phyloP scores from a whole-genome alignment of 2,888 invertebrate genomes.

The Hemistola chrysoprasaria region DNA sequence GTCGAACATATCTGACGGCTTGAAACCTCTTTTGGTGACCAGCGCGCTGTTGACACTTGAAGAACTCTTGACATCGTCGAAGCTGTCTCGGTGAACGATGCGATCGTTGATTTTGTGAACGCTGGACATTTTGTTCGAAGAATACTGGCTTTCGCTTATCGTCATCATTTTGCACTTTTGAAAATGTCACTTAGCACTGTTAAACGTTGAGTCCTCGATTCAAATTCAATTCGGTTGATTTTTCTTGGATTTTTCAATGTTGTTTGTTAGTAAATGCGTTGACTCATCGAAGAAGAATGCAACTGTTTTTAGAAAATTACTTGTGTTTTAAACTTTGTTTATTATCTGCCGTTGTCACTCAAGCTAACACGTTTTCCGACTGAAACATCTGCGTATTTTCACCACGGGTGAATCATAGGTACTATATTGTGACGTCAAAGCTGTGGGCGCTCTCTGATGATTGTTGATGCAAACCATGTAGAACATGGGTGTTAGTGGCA shows the following conservation, averaged over 20 bases:
- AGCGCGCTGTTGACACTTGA: slow-evolving; percentile 82
- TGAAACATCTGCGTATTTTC: slow-evolving; percentile 27
- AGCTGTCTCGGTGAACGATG: slow-evolving; percentile 71
- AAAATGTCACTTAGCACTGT: slow-evolving; percentile 17
- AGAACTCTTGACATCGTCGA: slow-evolving; percentile 73
- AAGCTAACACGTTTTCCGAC: slow-evolving; percentile 22
- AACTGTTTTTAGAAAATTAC: no score
- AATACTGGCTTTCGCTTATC: slow-evolving; percentile 77
- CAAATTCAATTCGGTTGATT: slow-evolving; percentile 19
- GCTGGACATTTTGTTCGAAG: slow-evolving; percentile 77
- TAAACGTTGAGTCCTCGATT: slow-evolving; percentile 19
- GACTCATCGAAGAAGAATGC: no score
- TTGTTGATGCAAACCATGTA: slow-evolving; percentile 19
- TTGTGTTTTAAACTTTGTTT: not conserved
- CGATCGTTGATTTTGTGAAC: slow-evolving; percentile 76
- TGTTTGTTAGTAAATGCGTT: no score
- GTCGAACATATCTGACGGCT: slow-evolving; percentile 92
- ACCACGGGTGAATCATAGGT: slow-evolving; percentile 24
- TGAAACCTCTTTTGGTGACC: slow-evolving; percentile 89
- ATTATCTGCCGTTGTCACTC: slow-evolving; percentile 19
- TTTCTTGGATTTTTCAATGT: no score
- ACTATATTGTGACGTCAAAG: slow-evolving; percentile 25
- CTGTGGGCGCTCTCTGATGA: slow-evolving; percentile 27
- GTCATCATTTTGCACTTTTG: slow-evolving; percentile 68
- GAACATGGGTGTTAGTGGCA: slow-evolving; percentile 16